These are phyloP conservation scores for Piscicola geometra DNA, from an alignment of 2,888 invertebrate species.

Conservation along the genomic window DNA sequence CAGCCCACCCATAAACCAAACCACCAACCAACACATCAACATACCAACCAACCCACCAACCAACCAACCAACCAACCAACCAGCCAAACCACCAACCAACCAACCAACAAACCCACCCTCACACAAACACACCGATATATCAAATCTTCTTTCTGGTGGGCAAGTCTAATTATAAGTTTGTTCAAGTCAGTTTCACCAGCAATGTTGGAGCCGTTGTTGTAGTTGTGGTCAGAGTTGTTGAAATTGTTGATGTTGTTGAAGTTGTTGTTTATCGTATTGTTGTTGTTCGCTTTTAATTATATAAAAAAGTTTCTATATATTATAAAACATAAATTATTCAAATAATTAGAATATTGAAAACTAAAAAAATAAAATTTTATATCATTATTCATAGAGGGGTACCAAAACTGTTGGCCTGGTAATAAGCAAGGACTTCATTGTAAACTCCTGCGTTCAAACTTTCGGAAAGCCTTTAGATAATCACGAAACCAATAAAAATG, in stretches of 20 bases:
- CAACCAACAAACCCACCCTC: too few relatives aligned
- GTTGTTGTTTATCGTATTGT: too few relatives aligned
- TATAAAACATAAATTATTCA: not conserved
- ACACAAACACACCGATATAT: conserved; percentile 23
- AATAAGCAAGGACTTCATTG: not conserved
- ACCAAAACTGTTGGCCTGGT: not conserved
- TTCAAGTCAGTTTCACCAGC: not conserved
- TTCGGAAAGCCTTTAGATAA: not conserved
- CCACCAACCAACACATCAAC: too few relatives aligned
- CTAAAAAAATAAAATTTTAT: too few relatives aligned
- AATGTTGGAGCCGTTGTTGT: not conserved
- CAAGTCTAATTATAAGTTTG: not conserved
- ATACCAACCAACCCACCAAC: too few relatives aligned
- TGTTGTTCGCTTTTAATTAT: too few relatives aligned
- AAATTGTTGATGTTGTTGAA: not conserved
- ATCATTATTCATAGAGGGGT: too few relatives aligned
- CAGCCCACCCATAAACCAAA: too few relatives aligned
- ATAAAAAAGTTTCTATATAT: not conserved
- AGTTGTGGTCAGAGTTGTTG: not conserved
- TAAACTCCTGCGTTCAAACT: not conserved
- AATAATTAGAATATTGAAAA: not conserved
- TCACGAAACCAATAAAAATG: too few relatives aligned
- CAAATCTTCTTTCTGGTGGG: conserved; percentile 18
- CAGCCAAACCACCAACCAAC: too few relatives aligned
- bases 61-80: too few relatives aligned